Evolutionary conservation across 1,140 invertebrate species (phyloP).

Genomic region (Drosophila leontia): DNA sequence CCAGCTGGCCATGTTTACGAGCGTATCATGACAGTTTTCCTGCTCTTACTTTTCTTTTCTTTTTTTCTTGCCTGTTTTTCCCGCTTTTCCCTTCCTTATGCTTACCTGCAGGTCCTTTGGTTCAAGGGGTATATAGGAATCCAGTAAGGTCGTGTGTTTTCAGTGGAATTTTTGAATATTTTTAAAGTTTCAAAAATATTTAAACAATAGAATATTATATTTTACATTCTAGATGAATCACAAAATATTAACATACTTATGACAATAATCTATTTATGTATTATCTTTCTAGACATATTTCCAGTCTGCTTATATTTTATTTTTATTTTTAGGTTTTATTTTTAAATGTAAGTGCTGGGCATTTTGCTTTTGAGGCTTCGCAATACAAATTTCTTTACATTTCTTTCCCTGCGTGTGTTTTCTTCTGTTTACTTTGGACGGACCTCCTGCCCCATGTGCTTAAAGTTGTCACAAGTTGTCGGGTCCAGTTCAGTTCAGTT

Average conservation of each 20-base stretch:
- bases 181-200: not conserved
- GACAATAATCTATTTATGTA: not conserved
- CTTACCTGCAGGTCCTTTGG: not conserved
- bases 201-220: not conserved
- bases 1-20: conserved; percentile 77
- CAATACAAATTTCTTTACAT: not conserved
- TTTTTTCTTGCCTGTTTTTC: conserved; percentile 2
- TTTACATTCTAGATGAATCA: not conserved
- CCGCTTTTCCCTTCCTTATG: conserved; percentile 7
- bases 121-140: conserved; percentile 2
- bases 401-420: conserved; percentile 15
- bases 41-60: conserved; percentile 17
- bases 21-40: conserved; percentile 73
- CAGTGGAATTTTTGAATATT: not conserved
- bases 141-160: not conserved
- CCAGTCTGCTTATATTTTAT: not conserved
- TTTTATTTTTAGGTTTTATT: not conserved
- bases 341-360: not conserved
- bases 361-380: not conserved
- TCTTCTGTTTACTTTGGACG: conserved; percentile 29
- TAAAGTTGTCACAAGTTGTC: conserved; percentile 82
- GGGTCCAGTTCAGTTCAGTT: conserved; percentile 51
- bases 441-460: conserved; percentile 60
- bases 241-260: not conserved
- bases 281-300: not conserved